Base-by-base conservation (phyloP, 1,140 invertebrate genomes). In the Leptinotarsa lineolata region DNA sequence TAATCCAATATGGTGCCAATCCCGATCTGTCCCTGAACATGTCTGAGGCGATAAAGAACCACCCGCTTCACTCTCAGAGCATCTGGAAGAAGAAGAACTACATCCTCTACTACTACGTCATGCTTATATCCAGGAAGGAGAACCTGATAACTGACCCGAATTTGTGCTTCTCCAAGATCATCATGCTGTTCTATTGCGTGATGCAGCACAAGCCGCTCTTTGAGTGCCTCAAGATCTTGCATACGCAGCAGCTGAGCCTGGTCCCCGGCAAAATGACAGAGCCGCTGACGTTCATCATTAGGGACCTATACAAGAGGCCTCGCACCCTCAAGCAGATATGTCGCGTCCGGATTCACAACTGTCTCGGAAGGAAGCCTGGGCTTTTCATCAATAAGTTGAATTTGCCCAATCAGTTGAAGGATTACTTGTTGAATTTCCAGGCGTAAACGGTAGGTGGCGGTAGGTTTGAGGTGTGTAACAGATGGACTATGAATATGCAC, bases 351-450 rank as follows among this genome's bases (percentile, higher is more conserved):
- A 92, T 92, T 66, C 91, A 91, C 76, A 87, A 88, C 72, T 86
- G 88, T 48, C 78, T 92, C 54, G 85, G 86, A 59, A 83, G 89
- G n/a, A 87, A 87, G 76, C 86, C 91, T 16, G 91, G 90, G 5
- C 85, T 89, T 72, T 87, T 88, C 78, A 86, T 91, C 24, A 90
- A 87, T 81, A 91, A 91, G 80, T 84, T 92, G 67, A 91, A 90
- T 80, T 84, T 93, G 65, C 91, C 91, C 2, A 85, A 85, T 65
- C 85, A 87, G 45, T 84, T 93, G 3, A 92, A 91, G 83, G 91
- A 92, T 74, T 93, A 93, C 81, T 82, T 93, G 60, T 82, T 92
- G 72, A 90, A 90, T 82, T 92, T 91, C 83, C 89, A 91, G 76
- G 87, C 87, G 78, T 88, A 86, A 86, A 79, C 74, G 21, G 15